Conservation (phyloP, 2,888 invertebrate species). For the Ophion ellenae region DNA sequence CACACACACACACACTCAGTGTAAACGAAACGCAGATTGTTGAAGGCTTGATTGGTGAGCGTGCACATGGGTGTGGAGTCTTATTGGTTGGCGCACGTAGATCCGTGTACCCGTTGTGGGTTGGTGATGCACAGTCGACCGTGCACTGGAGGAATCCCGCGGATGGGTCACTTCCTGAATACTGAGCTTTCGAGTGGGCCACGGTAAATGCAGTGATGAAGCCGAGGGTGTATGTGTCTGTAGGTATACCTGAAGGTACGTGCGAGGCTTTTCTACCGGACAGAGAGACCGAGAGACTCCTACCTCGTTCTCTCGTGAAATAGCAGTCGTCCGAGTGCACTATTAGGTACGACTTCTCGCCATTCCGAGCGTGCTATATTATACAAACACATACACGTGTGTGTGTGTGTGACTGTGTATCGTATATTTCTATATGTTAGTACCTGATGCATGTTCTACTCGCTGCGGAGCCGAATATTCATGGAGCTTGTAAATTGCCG, state of each 20-base stretch:
- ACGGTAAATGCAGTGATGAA: constrained; percentile 47
- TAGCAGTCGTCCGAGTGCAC: constrained; percentile 33
- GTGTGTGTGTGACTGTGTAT: neutral
- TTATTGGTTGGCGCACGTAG: neutral
- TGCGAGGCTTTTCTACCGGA: constrained; percentile 37
- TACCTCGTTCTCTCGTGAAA: constrained; percentile 43
- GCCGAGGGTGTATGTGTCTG: constrained; percentile 15
- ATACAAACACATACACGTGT: constrained; percentile 49
- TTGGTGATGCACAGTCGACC: neutral
- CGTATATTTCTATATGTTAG: constrained; percentile 15
- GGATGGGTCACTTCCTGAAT: constrained; percentile 42
- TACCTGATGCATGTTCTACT: constrained; percentile 16
- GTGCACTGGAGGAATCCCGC: constrained; percentile 33
- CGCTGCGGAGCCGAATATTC: constrained; percentile 55
- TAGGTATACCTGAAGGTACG: neutral
- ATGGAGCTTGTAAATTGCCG: constrained; percentile 59
- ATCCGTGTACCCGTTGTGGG: neutral
- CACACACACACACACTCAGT: neutral
- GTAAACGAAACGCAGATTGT: neutral
- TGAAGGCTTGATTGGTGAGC: neutral
- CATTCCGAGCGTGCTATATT: constrained; percentile 43
- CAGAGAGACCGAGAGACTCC: constrained; percentile 26
- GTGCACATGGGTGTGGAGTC: neutral
- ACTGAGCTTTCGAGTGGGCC: constrained; percentile 35
- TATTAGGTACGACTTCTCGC: constrained; percentile 43